Conservation (phyloP, 2,113 vertebrate genomes). For the Gallinago paraguaiae region DNA sequence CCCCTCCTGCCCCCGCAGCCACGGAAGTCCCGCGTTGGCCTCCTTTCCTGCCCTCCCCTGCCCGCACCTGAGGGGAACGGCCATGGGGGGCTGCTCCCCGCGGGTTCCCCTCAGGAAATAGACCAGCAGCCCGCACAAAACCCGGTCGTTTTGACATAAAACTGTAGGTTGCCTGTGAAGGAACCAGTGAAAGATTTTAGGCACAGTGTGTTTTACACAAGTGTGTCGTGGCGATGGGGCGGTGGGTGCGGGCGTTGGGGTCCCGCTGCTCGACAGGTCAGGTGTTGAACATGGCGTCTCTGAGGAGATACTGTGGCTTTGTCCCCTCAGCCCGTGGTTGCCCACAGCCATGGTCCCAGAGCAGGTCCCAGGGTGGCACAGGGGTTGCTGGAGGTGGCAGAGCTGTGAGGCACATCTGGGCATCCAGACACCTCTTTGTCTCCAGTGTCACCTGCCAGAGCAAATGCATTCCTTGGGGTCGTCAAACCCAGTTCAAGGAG, state of each 20-base stretch:
- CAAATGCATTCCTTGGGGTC: neutral
- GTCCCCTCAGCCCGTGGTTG: neutral
- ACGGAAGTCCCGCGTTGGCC: neutral
- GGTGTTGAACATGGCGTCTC: fast-evolving
- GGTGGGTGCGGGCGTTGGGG: fast-evolving
- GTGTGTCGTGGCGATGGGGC: neutral
- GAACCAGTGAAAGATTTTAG: neutral
- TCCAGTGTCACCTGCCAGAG: neutral
- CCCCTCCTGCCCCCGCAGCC: neutral
- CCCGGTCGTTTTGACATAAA: neutral
- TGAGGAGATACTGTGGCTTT: neutral
- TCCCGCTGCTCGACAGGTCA: fast-evolving
- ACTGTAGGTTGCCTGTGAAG: fast-evolving
- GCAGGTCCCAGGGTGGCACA: fast-evolving
- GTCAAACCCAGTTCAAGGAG: fast-evolving
- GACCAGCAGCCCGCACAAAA: neutral
- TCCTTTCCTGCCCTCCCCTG: neutral
- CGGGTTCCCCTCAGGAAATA: neutral
- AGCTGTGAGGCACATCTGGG: neutral
- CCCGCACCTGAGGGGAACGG: neutral
- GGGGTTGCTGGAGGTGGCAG: fast-evolving
- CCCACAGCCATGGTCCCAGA: neutral
- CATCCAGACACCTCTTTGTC: fast-evolving
- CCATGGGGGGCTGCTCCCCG: neutral
- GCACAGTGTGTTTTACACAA: fast-evolving